A percentile compares a stretch with the other conserved stretches of the same genome.
Evolutionary conservation across 2,113 vertebrate genomes (phyloP).

Genomic region (Rhegmatorhina hoffmannsi): DNA sequence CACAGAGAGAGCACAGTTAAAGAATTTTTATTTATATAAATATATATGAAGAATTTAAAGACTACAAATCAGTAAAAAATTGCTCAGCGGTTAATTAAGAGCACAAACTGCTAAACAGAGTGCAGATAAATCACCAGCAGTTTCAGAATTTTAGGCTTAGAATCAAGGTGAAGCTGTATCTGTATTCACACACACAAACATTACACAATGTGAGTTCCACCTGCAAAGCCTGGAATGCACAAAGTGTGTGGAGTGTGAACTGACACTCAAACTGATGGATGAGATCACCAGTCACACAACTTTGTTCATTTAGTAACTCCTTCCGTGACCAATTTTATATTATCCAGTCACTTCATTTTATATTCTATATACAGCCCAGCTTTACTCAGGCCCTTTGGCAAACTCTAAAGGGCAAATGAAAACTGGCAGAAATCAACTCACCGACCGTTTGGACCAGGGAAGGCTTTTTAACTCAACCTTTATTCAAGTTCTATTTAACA

Average conservation of each 20-base stretch:
- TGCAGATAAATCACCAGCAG: background rate
- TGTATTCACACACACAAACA: accelerated
- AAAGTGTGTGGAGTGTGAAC: background rate
- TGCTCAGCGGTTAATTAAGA: background rate
- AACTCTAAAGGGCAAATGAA: background rate
- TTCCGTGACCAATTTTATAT: background rate
- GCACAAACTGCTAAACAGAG: background rate
- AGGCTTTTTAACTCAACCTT: background rate
- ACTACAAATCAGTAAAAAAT: background rate
- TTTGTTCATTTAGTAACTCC: background rate
- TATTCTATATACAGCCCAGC: too few relatives aligned
- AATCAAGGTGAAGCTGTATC: background rate
- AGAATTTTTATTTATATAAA: background rate
- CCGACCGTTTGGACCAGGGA: background rate
- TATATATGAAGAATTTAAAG: background rate
- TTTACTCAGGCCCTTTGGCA: too few relatives aligned
- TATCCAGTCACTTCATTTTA: too few relatives aligned
- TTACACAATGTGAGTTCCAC: background rate
- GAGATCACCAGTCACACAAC: background rate
- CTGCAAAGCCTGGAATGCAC: background rate
- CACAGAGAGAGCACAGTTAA: background rate
- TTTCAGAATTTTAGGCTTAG: background rate
- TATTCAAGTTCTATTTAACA: background rate
- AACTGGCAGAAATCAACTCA: background rate
- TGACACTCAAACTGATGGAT: background rate